Base-by-base conservation (phyloP, 2,113 vertebrate genomes). In the Eudyptes chrysolophus region DNA sequence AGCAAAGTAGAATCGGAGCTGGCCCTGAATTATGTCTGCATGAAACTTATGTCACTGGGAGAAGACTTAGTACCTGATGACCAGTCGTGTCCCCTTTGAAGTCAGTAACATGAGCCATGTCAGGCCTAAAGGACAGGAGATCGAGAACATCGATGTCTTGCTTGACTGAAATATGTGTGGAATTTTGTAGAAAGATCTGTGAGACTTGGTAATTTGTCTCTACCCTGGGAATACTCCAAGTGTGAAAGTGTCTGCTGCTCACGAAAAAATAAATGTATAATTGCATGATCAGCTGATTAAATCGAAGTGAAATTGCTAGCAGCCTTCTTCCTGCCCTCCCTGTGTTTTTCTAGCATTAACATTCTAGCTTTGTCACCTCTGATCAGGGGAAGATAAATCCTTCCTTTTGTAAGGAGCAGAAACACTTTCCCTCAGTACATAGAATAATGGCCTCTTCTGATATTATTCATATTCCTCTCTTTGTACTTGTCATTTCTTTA, bases 401-500 rank as follows among this genome's bases (percentile, higher is more conserved):
- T 84, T 62, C 93, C 96, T 95, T 97, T 97, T 94, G 68, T 87
- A 90, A 84, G 90, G 89, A 97, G 94, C 95, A 88, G 94, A 89
- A 96, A 87, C 89, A 38, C 76, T 97, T 97, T 95, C 93, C 94
- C 84, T 88, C 25, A 18, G 92, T 79, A 92, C 81, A 66, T 4
- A 90, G 87, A 96, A 65, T 97, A 96, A 96, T 87, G 80, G 88
- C 77, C 77, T 94, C 83, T 54, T 87, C 87, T 84, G 64, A n/a
- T 54, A 87, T 97, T 95, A 97, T 85, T 97, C 95, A 97, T 92
- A 92, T 94, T 87, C 80, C 42, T 88, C 81, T 96, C 89, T 96
- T 84, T 90, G 48, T 93, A 69, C 93, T 93, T 97, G 96, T 96
- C 96, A 82, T 81, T 97, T 60, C 85, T 89, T 64, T 71, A 0